These are phyloP conservation scores for Diloba caeruleocephala DNA, from an alignment of 2,888 invertebrate genomes.

Conservation along the genomic window DNA sequence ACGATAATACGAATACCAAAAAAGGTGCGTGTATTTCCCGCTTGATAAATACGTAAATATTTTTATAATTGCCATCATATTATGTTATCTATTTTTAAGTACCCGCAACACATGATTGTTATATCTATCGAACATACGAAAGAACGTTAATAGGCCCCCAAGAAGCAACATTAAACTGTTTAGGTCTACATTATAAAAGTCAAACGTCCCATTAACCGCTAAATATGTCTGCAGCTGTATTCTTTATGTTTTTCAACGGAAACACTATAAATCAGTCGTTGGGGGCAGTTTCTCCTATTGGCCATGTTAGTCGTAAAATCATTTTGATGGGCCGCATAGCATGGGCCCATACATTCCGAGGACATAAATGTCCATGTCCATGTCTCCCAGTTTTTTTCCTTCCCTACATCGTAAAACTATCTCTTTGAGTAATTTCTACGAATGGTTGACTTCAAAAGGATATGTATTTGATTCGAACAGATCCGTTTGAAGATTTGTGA, in stretches of 20 bases:
- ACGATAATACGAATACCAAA: too few species aligned
- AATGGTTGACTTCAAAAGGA: slow-evolving; percentile 80
- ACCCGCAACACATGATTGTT: slow-evolving; percentile 25
- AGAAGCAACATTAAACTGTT: slow-evolving; percentile 55
- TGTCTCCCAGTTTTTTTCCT: slow-evolving; percentile 65
- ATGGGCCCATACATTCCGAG: slow-evolving; percentile 71
- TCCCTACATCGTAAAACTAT: slow-evolving; percentile 70
- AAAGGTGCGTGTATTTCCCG: too few species aligned
- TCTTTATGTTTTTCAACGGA: slow-evolving; percentile 78
- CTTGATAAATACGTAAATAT: neutral
- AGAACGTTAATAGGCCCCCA: slow-evolving; percentile 55
- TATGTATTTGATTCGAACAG: slow-evolving; percentile 57
- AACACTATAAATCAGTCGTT: slow-evolving; percentile 79
- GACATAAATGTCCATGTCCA: slow-evolving; percentile 77
- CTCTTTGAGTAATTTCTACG: slow-evolving; percentile 79
- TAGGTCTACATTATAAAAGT: slow-evolving; percentile 54
- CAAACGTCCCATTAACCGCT: slow-evolving; percentile 70
- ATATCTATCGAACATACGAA: slow-evolving; percentile 34
- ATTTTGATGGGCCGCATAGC: slow-evolving; percentile 74
- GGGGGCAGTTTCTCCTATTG: slow-evolving; percentile 71
- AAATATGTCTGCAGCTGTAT: slow-evolving; percentile 82
- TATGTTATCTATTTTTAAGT: slow-evolving; percentile 31
- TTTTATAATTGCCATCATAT: slow-evolving; percentile 8
- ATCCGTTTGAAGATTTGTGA: slow-evolving; percentile 36
- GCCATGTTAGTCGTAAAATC: slow-evolving; percentile 79